Evolutionary conservation across 2,888 invertebrate species (phyloP), one percentile per base, ranked within the genome.

Genomic region (Gymnosoma rotundatum): DNA sequence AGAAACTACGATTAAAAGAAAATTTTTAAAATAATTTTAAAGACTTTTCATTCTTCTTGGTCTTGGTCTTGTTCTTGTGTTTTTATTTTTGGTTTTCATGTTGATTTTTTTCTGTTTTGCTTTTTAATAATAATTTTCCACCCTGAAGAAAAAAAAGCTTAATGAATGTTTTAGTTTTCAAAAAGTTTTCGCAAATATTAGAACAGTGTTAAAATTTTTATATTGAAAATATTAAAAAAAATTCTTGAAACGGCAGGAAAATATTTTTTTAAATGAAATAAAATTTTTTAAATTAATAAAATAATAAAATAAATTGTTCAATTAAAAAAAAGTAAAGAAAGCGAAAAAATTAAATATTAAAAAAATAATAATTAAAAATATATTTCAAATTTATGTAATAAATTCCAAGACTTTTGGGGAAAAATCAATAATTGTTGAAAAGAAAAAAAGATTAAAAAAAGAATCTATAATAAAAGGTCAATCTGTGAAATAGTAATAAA

Each of bases 161-260:
- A 48, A 45, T 63, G 54, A 79, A 79, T 82, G 76, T 74, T 81
- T 89, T 88, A 91, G 90, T 90, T 90, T 89, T 78, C 85, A 87
- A 89, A 89, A 88, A 87, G 90, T 89, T 90, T 91, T 89, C 87
- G 87, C 88, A 88, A 88, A 88, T 87, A 87, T 88, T 88, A 87
- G 88, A 88, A 86, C 89, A 86, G 78, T 32, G 32, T 4, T 12
- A 42, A 42, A 42, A 42, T 54, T 66, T 56, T 5, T 32, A 20
- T 21, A 70, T 58, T 67, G 16, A 42, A 25, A 70, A 64, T 6
- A 4, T 50, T 16, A 56, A 56, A 64, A 78, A 75, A 32, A 32
- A 32, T 5, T 32, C 18, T 20, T 20, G 8, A 52, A 70, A 78
- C 64, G 56, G 56, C 21, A 38, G 8, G 5, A 56, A 64, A 60